These are phyloP conservation scores for Trachemys scripta DNA, from an alignment of 2,113 vertebrate genomes.

Conservation along the genomic window DNA sequence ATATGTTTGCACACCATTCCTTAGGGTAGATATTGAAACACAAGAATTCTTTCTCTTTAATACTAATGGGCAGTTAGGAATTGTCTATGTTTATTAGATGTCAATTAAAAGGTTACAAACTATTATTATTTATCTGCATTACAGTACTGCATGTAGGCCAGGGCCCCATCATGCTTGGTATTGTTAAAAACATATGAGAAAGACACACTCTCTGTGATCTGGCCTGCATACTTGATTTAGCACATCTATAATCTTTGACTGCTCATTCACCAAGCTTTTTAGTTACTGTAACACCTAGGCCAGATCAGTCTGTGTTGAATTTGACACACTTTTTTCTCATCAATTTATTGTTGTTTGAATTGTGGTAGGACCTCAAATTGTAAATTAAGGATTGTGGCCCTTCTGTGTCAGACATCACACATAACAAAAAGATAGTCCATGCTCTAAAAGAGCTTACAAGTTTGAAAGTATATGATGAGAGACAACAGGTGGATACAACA, in stretches of 20 bases:
- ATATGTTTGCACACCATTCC: neutral
- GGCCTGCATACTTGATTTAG: neutral
- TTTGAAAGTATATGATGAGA: neutral
- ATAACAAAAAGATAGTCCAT: neutral
- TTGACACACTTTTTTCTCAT: neutral
- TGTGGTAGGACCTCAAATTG: neutral
- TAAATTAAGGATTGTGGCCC: neutral
- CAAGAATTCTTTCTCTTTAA: neutral
- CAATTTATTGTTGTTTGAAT: neutral
- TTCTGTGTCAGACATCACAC: neutral
- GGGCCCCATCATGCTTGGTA: neutral
- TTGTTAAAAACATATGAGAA: neutral
- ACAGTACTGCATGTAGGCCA: neutral
- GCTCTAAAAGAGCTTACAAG: neutral
- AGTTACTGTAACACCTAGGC: neutral
- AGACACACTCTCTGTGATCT: neutral
- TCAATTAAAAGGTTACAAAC: neutral
- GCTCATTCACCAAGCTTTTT: neutral
- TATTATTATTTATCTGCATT: neutral
- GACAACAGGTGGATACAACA: neutral
- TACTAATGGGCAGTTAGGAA: neutral
- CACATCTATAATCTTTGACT: neutral
- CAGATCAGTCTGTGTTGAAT: neutral
- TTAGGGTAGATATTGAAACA: neutral
- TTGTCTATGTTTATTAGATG: neutral